Percentiles rank a stretch among this genome's conserved stretches.
phyloP scores from a whole-genome alignment of 53 echinoderm and acorn worm species.

The Glandiceps talaboti region DNA sequence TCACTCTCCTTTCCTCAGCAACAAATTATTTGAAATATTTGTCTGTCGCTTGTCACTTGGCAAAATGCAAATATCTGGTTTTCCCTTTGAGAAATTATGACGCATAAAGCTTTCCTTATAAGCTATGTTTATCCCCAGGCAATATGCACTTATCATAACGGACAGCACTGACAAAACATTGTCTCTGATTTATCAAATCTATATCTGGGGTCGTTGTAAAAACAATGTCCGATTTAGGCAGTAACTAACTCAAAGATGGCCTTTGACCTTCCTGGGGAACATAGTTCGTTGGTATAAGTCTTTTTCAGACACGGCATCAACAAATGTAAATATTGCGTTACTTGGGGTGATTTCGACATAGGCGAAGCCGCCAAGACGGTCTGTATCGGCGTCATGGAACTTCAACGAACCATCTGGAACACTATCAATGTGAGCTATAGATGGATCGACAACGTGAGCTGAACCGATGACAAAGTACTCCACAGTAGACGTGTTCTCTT shows the following conservation, averaged over 20 bases:
- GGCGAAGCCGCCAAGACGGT: conserved; percentile 78
- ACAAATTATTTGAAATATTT: too few species aligned
- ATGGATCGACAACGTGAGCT: conserved; percentile 53
- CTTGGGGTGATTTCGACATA: conserved; percentile 39
- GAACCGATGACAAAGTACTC: conserved; percentile 88
- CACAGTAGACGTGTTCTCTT: conserved; percentile 52
- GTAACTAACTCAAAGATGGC: background rate
- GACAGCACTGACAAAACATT: too few species aligned
- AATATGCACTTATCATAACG: too few species aligned
- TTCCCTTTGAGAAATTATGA: too few species aligned
- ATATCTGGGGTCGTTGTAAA: too few species aligned
- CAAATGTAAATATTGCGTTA: conserved; percentile 51
- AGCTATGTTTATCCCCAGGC: too few species aligned
- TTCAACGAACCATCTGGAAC: conserved; percentile 60
- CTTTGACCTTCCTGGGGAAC: background rate
- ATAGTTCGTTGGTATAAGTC: conserved; percentile 34
- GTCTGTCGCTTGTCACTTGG: too few species aligned
- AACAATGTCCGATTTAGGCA: too few species aligned
- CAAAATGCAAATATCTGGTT: too few species aligned
- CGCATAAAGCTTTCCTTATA: too few species aligned
- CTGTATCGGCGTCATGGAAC: conserved; percentile 36
- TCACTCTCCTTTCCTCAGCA: too few species aligned
- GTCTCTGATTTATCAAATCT: too few species aligned
- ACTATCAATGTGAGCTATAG: conserved; percentile 37
- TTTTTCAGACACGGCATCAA: conserved; percentile 37